Base-by-base conservation (phyloP, 2,113 vertebrate species). In the Fukomys damarensis region DNA sequence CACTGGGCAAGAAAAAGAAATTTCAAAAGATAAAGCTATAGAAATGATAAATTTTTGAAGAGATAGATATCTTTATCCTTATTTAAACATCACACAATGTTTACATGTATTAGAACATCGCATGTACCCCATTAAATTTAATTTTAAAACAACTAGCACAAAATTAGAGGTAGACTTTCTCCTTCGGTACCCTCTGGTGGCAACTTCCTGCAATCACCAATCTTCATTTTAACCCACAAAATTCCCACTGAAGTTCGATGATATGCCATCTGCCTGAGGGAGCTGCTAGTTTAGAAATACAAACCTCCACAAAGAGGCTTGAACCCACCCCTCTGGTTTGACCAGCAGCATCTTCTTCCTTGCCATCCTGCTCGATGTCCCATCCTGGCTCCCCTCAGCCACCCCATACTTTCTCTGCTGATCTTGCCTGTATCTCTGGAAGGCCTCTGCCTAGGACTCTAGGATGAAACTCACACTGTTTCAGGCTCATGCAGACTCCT, bases 131-230 rank as follows among this genome's bases (percentile, higher is more conserved):
- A 58, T n/a, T 54, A 52, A 38, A 24, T 77, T 24, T 66, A 79
- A 56, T 58, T 41, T 35, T 68, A 54, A 80, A 58, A 85, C 32
- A 85, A 72, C 22, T 17, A 46, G 26, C 3, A 76, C 24, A 46
- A 16, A 46, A 46, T 43, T 49, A 38, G 56, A 82, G 54, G n/a
- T 38, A 58, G 68, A 81, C 24, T 46, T 77, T 96, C 77, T 94
- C 65, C 77, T 89, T 3, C 56, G 83, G 93, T 91, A 66, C 86
- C 92, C 93, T 95, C 96, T 96, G 89, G 82, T 97, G 96, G 93
- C 74, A 94, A 95, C 65, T 94, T 93, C 46, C 22, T 88, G 93
- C 46, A 90, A 61, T 90, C 56, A 35, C n/a, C 5, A 12, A 38
- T 77, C 65, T 95, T 86, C 82, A 30, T 86, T 61, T 91, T 72